phyloP scores from a whole-genome alignment of 2,888 invertebrate species.

The Smittia sp. region DNA sequence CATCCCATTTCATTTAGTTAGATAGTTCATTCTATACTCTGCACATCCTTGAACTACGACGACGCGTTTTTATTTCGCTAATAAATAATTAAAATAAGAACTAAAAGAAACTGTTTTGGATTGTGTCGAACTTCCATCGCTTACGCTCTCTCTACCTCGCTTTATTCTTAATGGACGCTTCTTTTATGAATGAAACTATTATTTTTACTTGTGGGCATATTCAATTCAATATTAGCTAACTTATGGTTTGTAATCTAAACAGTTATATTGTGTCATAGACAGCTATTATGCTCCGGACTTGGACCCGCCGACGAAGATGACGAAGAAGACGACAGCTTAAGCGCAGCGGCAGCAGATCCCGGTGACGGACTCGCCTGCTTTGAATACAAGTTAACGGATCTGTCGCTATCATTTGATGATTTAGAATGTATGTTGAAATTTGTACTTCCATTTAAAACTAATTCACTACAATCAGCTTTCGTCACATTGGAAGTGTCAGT shows the following conservation, averaged over 20 bases:
- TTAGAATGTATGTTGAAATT: slow-evolving; percentile 23
- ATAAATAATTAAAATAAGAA: slow-evolving; percentile 24
- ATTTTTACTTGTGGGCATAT: slow-evolving; percentile 4
- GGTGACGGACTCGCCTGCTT: not conserved
- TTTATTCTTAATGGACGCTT: slow-evolving; percentile 8
- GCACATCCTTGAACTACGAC: slow-evolving; percentile 3
- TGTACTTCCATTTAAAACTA: slow-evolving; percentile 31
- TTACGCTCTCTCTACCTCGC: not conserved
- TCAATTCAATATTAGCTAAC: slow-evolving; percentile 14
- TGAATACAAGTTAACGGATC: not conserved
- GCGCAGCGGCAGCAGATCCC: not conserved
- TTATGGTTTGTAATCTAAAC: not conserved
- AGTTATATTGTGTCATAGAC: slow-evolving; percentile 25
- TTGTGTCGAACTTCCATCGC: not conserved
- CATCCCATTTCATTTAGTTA: not conserved
- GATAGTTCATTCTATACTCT: not conserved
- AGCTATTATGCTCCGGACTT: slow-evolving; percentile 18
- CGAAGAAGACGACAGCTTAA: not conserved
- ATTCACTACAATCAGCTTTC: slow-evolving; percentile 16
- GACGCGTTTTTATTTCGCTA: slow-evolving; percentile 16
- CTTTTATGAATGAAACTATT: slow-evolving; percentile 9
- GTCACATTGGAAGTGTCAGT: slow-evolving; percentile 10
- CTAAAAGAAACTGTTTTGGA: slow-evolving; percentile 3
- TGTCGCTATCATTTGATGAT: slow-evolving; percentile 1
- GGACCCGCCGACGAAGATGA: not conserved